Evolutionary conservation across 2,113 vertebrate genomes (phyloP).

Genomic region (Gymnocephalus cernua): DNA sequence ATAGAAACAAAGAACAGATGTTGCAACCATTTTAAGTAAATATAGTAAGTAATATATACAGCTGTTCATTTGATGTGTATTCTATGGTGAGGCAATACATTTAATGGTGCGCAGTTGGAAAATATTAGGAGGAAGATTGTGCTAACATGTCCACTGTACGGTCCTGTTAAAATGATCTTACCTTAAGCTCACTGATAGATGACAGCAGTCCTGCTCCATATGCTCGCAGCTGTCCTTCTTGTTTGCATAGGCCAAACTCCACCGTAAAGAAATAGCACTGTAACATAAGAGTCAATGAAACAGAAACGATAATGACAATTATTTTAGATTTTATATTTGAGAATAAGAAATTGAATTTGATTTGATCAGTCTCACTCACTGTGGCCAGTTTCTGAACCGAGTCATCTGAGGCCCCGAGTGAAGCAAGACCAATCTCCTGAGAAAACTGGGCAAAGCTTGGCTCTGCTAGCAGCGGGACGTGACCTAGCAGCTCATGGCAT

Average conservation of each 20-base stretch:
- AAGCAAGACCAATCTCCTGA: conserved; percentile 97
- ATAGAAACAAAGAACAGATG: conserved; percentile 8
- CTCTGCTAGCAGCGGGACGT: conserved; percentile 96
- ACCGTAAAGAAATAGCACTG: conserved; percentile 99
- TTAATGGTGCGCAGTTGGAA: not conserved
- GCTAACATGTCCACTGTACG: not conserved
- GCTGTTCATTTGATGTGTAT: not conserved
- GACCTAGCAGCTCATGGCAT: conserved; percentile 97
- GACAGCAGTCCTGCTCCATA: conserved; percentile 97
- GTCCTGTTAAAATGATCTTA: conserved; percentile 69
- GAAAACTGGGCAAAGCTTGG: conserved; percentile 99
- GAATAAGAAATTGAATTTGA: not conserved
- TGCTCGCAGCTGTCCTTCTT: conserved; percentile 93
- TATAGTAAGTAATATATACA: not conserved
- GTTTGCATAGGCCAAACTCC: conserved; percentile 98
- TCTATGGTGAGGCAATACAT: not conserved
- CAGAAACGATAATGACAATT: conserved; percentile 1
- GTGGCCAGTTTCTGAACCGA: conserved; percentile 96
- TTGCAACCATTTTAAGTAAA: not conserved
- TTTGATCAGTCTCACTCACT: conserved; percentile 79
- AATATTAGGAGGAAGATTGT: not conserved
- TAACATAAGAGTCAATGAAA: conserved; percentile 25
- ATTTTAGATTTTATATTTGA: not conserved
- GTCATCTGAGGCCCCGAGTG: conserved; percentile 97
- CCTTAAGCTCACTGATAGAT: conserved; percentile 97